Conservation (phyloP, 2,888 invertebrate genomes). For the Plutella xylostella region DNA sequence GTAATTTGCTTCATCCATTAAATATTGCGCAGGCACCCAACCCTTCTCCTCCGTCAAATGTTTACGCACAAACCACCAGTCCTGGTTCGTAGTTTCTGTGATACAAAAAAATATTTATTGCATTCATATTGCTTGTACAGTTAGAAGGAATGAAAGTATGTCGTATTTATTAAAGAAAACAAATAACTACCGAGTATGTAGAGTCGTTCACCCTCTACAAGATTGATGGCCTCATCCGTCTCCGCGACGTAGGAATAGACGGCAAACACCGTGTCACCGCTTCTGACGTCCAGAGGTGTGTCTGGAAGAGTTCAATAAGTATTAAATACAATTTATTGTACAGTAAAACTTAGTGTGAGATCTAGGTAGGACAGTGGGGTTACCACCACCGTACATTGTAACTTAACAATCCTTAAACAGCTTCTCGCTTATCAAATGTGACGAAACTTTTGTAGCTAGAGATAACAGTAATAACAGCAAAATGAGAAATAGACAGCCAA, state of each 20-base stretch:
- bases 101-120: slow-evolving; percentile 8
- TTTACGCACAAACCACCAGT: slow-evolving; percentile 95
- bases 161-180: background rate
- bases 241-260: slow-evolving; percentile 89
- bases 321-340: too few species aligned
- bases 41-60: slow-evolving; percentile 91
- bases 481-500: too few species aligned
- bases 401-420: too few species aligned
- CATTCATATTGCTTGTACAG: too few species aligned
- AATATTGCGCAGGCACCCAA: slow-evolving; percentile 91
- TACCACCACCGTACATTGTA: too few species aligned
- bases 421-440: too few species aligned
- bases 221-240: slow-evolving; percentile 86
- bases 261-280: slow-evolving; percentile 84
- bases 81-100: slow-evolving; percentile 82
- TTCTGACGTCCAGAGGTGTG: slow-evolving; percentile 66
- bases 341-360: too few species aligned
- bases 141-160: background rate
- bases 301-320: too few species aligned
- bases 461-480: too few species aligned
- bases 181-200: slow-evolving; percentile 84
- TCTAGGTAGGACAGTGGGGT: too few species aligned
- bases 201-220: slow-evolving; percentile 91
- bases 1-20: slow-evolving; percentile 86
- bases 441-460: too few species aligned